These are phyloP conservation scores for Theocolax elegans DNA, from an alignment of 1,140 invertebrate species.

Conservation along the genomic window DNA sequence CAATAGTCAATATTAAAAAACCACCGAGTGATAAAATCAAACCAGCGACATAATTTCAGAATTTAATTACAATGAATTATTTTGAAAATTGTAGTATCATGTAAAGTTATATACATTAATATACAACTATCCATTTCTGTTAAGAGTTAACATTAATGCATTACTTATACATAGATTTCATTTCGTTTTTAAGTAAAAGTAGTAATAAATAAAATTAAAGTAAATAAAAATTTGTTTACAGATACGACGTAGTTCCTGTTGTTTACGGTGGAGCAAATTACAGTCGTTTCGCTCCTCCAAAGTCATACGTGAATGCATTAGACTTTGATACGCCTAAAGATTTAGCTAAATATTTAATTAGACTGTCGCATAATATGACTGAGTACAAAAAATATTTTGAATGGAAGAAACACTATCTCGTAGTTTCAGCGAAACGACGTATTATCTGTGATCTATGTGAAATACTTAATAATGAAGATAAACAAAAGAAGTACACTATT, in stretches of 20 bases:
- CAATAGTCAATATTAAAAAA: too few relatives aligned
- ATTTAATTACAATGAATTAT: too few relatives aligned
- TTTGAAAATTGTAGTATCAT: too few relatives aligned
- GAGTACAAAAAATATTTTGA: conserved; percentile 68
- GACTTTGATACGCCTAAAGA: conserved; percentile 66
- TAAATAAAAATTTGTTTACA: too few relatives aligned
- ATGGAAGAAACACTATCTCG: conserved; percentile 66
- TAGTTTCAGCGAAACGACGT: background rate
- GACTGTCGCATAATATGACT: conserved; percentile 60
- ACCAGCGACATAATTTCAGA: too few relatives aligned
- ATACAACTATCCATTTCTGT: too few relatives aligned
- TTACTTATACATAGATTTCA: too few relatives aligned
- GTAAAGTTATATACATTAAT: too few relatives aligned
- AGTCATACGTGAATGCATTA: conserved; percentile 73
- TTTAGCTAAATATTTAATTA: conserved; percentile 68
- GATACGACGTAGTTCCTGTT: conserved; percentile 66
- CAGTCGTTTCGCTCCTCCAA: conserved; percentile 65
- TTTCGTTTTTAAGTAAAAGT: too few relatives aligned
- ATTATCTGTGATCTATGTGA: conserved; percentile 53
- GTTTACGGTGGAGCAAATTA: conserved; percentile 71
- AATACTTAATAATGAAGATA: conserved; percentile 44
- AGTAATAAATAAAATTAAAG: too few relatives aligned
- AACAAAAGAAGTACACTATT: conserved; percentile 42
- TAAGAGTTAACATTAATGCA: too few relatives aligned
- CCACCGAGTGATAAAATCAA: too few relatives aligned